Evolutionary conservation across 2,113 vertebrate genomes (phyloP).

Genomic region (Speoplatyrhinus poulsoni): DNA sequence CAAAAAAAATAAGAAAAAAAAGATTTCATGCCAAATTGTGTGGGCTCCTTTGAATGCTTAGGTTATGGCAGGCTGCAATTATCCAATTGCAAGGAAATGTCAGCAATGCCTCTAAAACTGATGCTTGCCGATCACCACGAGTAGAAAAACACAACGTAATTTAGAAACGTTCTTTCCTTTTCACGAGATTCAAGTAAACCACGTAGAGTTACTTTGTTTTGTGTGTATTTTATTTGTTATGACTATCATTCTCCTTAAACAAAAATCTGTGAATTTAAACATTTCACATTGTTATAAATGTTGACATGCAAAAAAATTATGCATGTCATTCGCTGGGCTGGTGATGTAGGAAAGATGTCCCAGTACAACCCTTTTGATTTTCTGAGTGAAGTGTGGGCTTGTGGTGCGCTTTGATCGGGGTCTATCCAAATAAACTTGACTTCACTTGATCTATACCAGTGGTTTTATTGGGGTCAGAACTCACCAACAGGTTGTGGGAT

Average conservation of each 20-base stretch:
- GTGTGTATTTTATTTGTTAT: background rate
- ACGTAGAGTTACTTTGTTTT: background rate
- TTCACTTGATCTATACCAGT: too few relatives aligned
- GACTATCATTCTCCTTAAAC: background rate
- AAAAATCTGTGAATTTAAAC: background rate
- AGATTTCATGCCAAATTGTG: constrained; percentile 78
- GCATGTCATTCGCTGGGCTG: background rate
- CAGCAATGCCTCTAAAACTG: constrained; percentile 88
- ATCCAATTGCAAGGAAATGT: constrained; percentile 90
- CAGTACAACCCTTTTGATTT: too few relatives aligned
- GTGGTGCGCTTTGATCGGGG: too few relatives aligned
- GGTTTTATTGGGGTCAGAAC: too few relatives aligned
- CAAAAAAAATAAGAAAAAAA: constrained; percentile 86
- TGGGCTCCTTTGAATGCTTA: constrained; percentile 84
- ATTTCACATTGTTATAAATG: background rate
- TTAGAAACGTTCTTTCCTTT: constrained; percentile 1
- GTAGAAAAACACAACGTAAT: constrained; percentile 30
- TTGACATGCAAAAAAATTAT: background rate
- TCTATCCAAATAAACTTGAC: too few relatives aligned
- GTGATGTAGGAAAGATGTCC: background rate
- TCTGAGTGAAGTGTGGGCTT: too few relatives aligned
- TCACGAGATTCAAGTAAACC: background rate
- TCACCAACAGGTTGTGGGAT: too few relatives aligned
- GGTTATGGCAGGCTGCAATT: constrained; percentile 89
- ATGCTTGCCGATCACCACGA: constrained; percentile 87